phyloP scores from a whole-genome alignment of 2,797 vertebrate species.

The Anomalospiza imberbis region DNA sequence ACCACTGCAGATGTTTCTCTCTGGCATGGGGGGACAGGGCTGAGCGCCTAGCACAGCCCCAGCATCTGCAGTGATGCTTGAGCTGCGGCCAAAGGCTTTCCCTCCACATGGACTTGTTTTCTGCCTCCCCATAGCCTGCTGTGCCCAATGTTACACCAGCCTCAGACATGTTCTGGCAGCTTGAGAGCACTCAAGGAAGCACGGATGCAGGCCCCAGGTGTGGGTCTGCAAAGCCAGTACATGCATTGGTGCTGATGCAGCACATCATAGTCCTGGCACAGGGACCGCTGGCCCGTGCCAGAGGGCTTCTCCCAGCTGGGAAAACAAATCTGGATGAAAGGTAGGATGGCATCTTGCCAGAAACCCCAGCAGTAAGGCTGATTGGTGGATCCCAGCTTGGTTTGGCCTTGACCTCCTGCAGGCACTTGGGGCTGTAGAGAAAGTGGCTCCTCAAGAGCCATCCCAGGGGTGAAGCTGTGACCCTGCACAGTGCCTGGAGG shows the following conservation, averaged over 20 bases:
- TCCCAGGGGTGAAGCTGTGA: neutral
- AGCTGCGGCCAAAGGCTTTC: neutral
- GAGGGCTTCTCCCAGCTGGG: neutral
- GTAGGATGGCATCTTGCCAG: neutral
- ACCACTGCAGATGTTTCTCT: neutral
- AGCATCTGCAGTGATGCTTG: accelerated
- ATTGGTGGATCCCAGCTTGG: neutral
- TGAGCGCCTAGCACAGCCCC: neutral
- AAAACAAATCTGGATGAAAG: neutral
- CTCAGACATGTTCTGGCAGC: neutral
- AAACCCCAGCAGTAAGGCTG: neutral
- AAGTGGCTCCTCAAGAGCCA: neutral
- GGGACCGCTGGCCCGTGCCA: accelerated
- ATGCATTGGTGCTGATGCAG: neutral
- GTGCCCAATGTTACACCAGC: neutral
- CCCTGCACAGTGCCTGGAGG: accelerated
- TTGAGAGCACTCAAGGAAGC: neutral
- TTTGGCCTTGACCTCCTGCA: neutral
- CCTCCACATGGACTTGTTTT: neutral
- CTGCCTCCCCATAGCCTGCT: neutral
- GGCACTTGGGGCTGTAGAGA: neutral
- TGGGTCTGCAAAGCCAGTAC: neutral
- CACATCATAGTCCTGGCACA: accelerated
- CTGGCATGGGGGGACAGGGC: accelerated
- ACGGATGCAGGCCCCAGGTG: accelerated